Percentiles rank a stretch among this genome's conserved stretches.
These are phyloP conservation scores for Aulostomus chinensis DNA, from an alignment of 2,797 vertebrate genomes.

Conservation along the genomic window DNA sequence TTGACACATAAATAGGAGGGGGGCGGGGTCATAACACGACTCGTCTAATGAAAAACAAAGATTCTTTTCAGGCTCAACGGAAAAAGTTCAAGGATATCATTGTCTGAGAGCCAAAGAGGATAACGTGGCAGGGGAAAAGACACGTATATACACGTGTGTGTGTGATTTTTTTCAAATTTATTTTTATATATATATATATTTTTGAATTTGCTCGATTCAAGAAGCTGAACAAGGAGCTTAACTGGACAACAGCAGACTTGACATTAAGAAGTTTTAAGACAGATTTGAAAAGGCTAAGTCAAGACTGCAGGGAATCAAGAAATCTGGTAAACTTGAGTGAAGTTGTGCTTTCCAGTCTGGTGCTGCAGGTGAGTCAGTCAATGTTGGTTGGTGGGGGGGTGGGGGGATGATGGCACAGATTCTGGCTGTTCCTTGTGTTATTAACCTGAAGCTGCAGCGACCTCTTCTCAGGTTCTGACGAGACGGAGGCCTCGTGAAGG, in stretches of 20 bases:
- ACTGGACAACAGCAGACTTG: conserved; percentile 18
- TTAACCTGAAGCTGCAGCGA: conserved; percentile 6
- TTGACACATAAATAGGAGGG: conserved; percentile 44
- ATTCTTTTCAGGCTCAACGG: conserved; percentile 32
- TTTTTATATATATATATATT: background rate
- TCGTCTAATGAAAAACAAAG: conserved; percentile 38
- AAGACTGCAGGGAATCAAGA: no score
- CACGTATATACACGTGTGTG: no score
- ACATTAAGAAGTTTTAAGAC: conserved; percentile 5
- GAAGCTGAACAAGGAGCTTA: conserved; percentile 7
- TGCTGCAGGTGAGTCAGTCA: no score
- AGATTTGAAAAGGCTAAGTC: no score
- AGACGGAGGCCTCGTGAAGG: no score
- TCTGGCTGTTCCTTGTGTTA: conserved; percentile 13
- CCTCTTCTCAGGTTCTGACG: background rate
- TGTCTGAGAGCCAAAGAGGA: no score
- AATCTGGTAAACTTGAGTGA: conserved; percentile 25
- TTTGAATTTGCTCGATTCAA: background rate
- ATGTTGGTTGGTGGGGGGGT: no score
- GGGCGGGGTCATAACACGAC: conserved; percentile 32
- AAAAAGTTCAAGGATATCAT: background rate
- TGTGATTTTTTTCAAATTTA: no score
- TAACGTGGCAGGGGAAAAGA: no score
- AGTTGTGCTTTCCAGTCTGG: conserved; percentile 57
- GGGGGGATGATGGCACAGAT: conserved; percentile 13